Evolutionary conservation across 1,140 invertebrate species (phyloP), one percentile per base, ranked within the genome.

Genomic region (Zaprionus nigranus): DNA sequence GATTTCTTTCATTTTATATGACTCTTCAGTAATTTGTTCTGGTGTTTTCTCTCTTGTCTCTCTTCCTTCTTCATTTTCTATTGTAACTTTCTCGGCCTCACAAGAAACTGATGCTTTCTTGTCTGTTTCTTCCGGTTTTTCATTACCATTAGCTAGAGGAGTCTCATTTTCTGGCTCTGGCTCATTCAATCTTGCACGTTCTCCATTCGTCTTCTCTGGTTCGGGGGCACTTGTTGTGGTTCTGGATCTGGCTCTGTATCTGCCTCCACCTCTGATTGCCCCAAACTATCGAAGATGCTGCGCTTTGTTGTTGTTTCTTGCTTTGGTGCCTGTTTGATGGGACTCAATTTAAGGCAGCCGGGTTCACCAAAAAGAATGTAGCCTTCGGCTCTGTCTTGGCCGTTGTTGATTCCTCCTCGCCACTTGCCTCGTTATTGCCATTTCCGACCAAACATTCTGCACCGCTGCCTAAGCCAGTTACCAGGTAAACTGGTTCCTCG

Each of bases 401-500:
- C 0, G 67, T 64, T 11, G 76, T 20, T 7, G 28, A 30, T 36
- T 76, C 46, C 36, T 71, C 84, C 20, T 54, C 56, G 9, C 70
- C 36, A 13, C 28, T 22, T 6, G 66, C 57, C 58, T 92, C 81
- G 22, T 67, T 85, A 36, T 88, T 91, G 0, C 74, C 70, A 70
- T 92, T 92, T 1, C 91, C 91, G 12, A 92, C 91, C 5, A 96
- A 95, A 82, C 96, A 96, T 28, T 96, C 95, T 62, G 93, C 94
- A 2, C 96, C 97, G 66, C 94, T 95, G 9, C 97, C 96, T 82
- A 95, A 94, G 1, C 96, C 96, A 53, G 94, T 94, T 3, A 97
- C 93, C 79, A 95, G 92, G 94, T 97, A 94, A 1, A 97, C 82
- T 26, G 95, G 95, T 86, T 97, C 96, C 92, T 96, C 96, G 63